phyloP scores from a whole-genome alignment of 2,113 vertebrate species.

The Macrotus californicus region DNA sequence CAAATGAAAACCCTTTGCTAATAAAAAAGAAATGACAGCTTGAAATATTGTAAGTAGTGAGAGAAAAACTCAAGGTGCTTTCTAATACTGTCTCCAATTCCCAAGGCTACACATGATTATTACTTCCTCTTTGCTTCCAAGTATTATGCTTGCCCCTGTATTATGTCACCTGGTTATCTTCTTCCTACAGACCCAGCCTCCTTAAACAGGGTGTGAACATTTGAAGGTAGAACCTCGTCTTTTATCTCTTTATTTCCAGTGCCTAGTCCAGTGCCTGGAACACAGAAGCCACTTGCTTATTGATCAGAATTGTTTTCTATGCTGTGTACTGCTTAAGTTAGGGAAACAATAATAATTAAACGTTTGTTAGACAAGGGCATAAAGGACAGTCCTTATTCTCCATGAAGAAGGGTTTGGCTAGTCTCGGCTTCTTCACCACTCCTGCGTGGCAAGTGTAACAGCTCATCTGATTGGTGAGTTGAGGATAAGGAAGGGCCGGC shows the following conservation, averaged over 20 bases:
- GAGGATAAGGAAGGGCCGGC: background rate
- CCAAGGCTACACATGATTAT: background rate
- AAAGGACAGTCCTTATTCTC: background rate
- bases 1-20: background rate
- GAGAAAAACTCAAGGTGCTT: background rate
- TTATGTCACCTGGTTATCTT: background rate
- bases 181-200: background rate
- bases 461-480: background rate
- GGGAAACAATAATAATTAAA: background rate
- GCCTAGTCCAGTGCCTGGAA: background rate
- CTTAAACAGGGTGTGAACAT: background rate
- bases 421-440: background rate
- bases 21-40: constrained; percentile 13
- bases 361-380: background rate
- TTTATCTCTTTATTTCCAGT: background rate
- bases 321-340: background rate
- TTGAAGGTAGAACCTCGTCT: background rate
- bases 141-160: background rate
- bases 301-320: background rate
- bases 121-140: constrained; percentile 3
- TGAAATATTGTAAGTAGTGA: background rate
- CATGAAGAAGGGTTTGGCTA: background rate
- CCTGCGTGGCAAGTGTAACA: background rate
- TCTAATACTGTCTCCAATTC: background rate
- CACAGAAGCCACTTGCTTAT: background rate